Evolutionary conservation across 2,888 invertebrate species (phyloP), one percentile per base, ranked within the genome.

Genomic region (Drosophila setosimentum): DNA sequence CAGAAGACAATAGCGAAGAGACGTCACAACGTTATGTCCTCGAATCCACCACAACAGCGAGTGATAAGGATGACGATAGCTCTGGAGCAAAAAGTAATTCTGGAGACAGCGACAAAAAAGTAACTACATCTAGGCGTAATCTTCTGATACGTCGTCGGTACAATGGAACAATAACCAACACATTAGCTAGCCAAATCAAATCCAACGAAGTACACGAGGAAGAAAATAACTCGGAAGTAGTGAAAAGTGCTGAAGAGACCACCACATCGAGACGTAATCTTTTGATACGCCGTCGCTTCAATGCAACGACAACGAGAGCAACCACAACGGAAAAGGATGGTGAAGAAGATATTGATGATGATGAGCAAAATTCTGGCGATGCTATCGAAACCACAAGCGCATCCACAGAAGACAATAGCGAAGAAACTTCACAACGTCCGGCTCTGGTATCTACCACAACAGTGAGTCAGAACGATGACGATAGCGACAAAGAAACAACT

Each of bases 191-290:
- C 30, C 21, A 16, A 18, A 57, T 11, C 11, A 10, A 49, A 18
- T 10, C 49, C 18, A 49, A 29, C 27, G 29, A 50, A 29, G 29
- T 29, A 1, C n/a, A 11, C 7, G 16, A 13, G 13, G 0, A 37
- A 0, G 27, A 37, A 13, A 2, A 29, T n/a, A 55, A 13, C 29
- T 27, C 55, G 4, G 29, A 29, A 0, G 29, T n/a, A 29, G 8
- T 5, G 5, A 37, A 55, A 37, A 37, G 13, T n/a, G n/a, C n/a
- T 0, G 24, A 16, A 24, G 27, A 29, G 8, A 21, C 27, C 54
- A 37, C 40, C 2, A 68, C 66, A 24, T 13, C 55, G 16, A 29
- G 30, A 3, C 54, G 49, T 11, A 54, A 65, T 37, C 32, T 55
- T 3, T 8, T 29, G 3, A 49, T 16, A 6, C 42, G 30, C 1